These are phyloP conservation scores for Theristicus caerulescens DNA, from an alignment of 2,113 vertebrate genomes.

Conservation along the genomic window DNA sequence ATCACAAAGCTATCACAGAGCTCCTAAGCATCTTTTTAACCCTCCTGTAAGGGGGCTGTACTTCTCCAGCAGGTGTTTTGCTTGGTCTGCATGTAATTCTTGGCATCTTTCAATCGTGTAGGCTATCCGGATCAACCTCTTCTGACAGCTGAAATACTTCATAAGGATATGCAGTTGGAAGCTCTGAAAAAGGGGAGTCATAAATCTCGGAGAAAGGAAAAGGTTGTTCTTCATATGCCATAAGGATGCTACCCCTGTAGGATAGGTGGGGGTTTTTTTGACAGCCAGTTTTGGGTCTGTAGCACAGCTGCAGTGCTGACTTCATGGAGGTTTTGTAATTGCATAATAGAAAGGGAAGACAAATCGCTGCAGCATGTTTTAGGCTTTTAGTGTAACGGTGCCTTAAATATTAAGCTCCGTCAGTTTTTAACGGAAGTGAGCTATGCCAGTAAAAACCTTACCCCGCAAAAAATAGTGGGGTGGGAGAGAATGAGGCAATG, in stretches of 20 bases:
- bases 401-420: neutral
- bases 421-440: neutral
- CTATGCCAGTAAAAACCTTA: neutral
- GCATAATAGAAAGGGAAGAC: neutral
- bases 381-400: neutral
- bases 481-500: neutral
- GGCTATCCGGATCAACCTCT: neutral
- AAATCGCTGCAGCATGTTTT: neutral
- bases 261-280: neutral
- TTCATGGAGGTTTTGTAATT: neutral
- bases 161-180: neutral
- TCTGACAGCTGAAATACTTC: neutral
- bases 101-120: rapidly evolving
- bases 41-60: neutral
- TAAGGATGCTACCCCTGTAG: neutral
- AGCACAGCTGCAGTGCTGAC: neutral
- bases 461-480: neutral
- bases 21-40: neutral
- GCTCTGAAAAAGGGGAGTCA: neutral
- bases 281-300: neutral
- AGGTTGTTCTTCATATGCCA: neutral
- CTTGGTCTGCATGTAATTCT: neutral
- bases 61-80: neutral
- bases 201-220: neutral
- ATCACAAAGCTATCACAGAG: neutral